A percentile compares a stretch with the other conserved stretches of the same genome.
These are phyloP conservation scores for Grus americana DNA, from an alignment of 2,113 vertebrate species.

Conservation along the genomic window DNA sequence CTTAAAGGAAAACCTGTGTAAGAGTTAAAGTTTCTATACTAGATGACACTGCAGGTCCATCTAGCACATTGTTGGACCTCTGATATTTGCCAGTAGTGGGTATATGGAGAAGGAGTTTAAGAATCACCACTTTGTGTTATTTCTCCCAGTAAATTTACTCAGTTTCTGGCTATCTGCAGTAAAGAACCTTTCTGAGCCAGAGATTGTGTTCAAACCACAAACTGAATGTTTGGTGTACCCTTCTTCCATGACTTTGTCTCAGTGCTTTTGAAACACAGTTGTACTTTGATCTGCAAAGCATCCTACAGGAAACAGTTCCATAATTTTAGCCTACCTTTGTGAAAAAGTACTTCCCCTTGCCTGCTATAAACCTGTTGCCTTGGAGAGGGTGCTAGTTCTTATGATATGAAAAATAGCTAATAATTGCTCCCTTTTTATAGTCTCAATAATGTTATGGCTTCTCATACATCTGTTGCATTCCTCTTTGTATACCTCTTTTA, in stretches of 20 bases:
- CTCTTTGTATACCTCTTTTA: neutral
- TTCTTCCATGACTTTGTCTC: neutral
- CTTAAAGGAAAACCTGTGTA: neutral
- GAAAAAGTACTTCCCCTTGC: neutral
- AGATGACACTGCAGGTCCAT: neutral
- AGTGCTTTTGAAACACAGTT: neutral
- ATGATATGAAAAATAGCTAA: neutral
- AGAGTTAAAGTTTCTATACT: neutral
- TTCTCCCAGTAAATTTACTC: neutral
- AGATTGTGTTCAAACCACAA: neutral
- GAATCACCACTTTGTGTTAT: neutral
- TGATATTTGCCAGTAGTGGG: neutral
- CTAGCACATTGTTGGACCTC: neutral
- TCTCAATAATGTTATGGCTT: neutral
- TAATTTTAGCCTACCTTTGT: neutral
- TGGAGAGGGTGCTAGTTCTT: neutral
- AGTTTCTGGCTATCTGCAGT: neutral
- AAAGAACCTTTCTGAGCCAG: neutral
- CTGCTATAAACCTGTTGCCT: neutral
- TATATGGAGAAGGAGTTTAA: neutral
- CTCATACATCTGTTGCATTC: neutral
- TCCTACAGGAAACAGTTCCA: neutral
- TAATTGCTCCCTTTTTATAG: neutral
- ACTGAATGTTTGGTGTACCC: neutral
- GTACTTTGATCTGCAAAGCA: neutral